Evolutionary conservation across 2,797 vertebrate species (phyloP).

Genomic region (Micrastur ruficollis): DNA sequence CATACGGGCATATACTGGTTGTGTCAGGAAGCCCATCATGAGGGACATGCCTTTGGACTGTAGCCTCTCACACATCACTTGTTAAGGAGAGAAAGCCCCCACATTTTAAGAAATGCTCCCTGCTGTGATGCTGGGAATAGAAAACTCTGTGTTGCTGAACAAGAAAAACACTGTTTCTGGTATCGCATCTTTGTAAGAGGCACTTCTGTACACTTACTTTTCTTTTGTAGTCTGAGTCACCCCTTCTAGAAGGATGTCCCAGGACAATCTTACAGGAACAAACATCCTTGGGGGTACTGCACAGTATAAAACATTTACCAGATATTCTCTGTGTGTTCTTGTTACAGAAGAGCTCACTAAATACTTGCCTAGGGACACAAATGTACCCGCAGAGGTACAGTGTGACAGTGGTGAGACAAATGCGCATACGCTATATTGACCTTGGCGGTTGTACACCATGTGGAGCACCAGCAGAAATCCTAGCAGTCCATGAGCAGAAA

Average conservation of each 20-base stretch:
- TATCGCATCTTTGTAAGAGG: not conserved
- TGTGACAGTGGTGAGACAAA: not conserved
- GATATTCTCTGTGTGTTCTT: not conserved
- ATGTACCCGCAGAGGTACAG: conserved; percentile 8
- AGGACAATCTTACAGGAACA: not conserved
- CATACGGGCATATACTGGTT: accelerated
- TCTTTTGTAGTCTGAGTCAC: not conserved
- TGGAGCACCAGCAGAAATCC: not conserved
- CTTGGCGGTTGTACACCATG: not conserved
- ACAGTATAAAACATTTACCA: not conserved
- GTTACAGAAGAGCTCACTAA: not conserved
- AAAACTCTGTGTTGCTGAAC: not conserved
- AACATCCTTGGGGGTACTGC: not conserved
- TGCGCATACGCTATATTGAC: not conserved
- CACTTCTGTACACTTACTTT: not conserved
- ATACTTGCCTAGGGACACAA: conserved; percentile 29
- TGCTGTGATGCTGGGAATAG: not conserved
- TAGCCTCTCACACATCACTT: not conserved
- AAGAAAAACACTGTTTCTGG: not conserved
- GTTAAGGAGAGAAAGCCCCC: not conserved
- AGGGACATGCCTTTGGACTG: not conserved
- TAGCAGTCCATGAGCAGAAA: not conserved
- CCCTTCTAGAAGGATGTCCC: not conserved
- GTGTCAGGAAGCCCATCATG: not conserved
- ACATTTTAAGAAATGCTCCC: not conserved